Evolutionary conservation across 2,888 invertebrate species (phyloP).

Genomic region (Drosophila pseudotakahashii): DNA sequence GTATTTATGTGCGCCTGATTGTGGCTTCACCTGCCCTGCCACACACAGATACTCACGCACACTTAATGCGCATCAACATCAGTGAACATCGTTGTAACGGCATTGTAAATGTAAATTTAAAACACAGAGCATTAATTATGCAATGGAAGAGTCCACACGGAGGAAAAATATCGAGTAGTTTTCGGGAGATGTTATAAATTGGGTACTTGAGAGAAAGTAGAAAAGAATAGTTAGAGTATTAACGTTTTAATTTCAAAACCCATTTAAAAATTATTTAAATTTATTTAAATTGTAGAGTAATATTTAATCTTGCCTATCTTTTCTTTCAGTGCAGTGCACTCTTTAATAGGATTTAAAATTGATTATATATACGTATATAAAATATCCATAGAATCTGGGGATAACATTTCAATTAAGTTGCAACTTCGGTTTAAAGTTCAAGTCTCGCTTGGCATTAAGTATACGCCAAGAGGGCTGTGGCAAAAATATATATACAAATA

Average conservation of each 20-base stretch:
- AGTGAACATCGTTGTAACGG: constrained; percentile 41
- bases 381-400: constrained; percentile 40
- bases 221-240: no score
- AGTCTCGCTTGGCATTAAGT: constrained; percentile 44
- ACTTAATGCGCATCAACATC: constrained; percentile 59
- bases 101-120: constrained; percentile 74
- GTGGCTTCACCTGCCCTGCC: constrained; percentile 33
- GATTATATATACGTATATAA: constrained; percentile 13
- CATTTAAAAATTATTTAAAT: neutral
- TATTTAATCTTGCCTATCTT: no score
- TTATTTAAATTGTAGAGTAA: no score
- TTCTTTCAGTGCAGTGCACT: no score
- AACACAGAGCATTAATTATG: constrained; percentile 73
- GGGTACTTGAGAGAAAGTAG: no score
- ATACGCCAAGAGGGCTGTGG: constrained; percentile 38
- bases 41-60: constrained; percentile 19
- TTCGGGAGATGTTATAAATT: no score
- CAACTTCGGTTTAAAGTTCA: constrained; percentile 41
- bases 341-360: constrained; percentile 29
- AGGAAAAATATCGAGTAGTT: constrained; percentile 1
- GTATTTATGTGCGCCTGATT: constrained; percentile 32
- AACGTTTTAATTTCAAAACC: no score
- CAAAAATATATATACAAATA: neutral
- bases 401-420: constrained; percentile 64
- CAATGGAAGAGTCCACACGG: constrained; percentile 42